Evolutionary conservation across 2,888 invertebrate genomes (phyloP), one percentile per base, ranked within the genome.

Genomic region (Norana najaformis): DNA sequence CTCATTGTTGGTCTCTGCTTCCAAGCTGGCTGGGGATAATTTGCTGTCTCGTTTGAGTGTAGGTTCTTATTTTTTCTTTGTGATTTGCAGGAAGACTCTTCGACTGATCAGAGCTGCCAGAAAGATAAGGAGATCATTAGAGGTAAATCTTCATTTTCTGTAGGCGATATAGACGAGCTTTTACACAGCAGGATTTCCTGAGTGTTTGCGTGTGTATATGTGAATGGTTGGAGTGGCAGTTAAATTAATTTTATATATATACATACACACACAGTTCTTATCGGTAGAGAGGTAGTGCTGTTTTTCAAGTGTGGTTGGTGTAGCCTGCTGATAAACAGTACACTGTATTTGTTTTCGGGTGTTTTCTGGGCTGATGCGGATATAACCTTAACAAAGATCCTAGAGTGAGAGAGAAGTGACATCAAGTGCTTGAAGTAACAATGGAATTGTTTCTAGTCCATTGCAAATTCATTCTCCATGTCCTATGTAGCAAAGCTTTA

Each of bases 291-390:
- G 69, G 14, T 30, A 23, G 30, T 69, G 69, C n/a, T n/a, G n/a
- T n/a, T 69, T 69, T 69, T 69, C 69, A 69, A 69, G 69, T 69
- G 69, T 30, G 69, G 69, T n/a, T n/a, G 69, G 69, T 69, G n/a
- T 69, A 69, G 4, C 69, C 69, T 69, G 6, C n/a, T 69, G 69
- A 69, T 69, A 69, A 69, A n/a, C 30, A 30, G 13, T 69, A 69
- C 30, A n/a, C 30, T n/a, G 13, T 69, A 69, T n/a, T 69, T 69
- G 69, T 13, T n/a, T 69, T 69, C n/a, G 69, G 69, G 30, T 69
- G 69, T 69, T 69, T 69, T 69, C 69, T 69, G n/a, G 11, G 69
- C 11, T n/a, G 16, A n/a, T 30, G n/a, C 69, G n/a, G 69, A n/a
- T 4, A 69, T 53, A 69, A 69, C 30, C 69, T 4, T 47, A 47